Evolutionary conservation across 2,113 vertebrate species (phyloP).

Genomic region (Mungos mungo): DNA sequence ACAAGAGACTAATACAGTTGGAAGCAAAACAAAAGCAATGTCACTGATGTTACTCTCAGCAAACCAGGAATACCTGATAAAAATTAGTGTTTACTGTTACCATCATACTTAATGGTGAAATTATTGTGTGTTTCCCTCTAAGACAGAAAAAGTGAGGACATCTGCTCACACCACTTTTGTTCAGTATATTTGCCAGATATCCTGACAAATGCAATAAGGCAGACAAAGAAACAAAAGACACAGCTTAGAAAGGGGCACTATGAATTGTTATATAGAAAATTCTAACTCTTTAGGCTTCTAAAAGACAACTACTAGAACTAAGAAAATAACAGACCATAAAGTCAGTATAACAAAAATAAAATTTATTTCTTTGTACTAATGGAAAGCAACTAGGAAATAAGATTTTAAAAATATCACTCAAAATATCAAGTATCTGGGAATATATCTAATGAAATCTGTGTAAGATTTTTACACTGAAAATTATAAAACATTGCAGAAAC

Average conservation of each 20-base stretch:
- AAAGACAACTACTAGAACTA: neutral
- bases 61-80: neutral
- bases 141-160: neutral
- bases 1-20: neutral
- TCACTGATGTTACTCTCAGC: neutral
- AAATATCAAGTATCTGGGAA: neutral
- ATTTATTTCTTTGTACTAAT: neutral
- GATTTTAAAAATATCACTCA: neutral
- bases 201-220: neutral
- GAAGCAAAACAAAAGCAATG: neutral
- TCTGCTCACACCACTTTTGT: neutral
- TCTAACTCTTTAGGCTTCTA: neutral
- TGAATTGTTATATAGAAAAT: neutral
- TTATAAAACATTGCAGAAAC: neutral
- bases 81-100: neutral
- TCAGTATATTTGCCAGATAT: neutral
- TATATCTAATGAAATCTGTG: neutral
- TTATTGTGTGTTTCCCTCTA: neutral
- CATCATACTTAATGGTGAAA: neutral
- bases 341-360: neutral
- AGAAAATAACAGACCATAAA: neutral
- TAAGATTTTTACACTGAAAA: neutral
- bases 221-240: neutral
- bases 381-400: neutral
- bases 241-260: neutral